Evolutionary conservation across 2,797 vertebrate species (phyloP).

Genomic region (Picus viridis): DNA sequence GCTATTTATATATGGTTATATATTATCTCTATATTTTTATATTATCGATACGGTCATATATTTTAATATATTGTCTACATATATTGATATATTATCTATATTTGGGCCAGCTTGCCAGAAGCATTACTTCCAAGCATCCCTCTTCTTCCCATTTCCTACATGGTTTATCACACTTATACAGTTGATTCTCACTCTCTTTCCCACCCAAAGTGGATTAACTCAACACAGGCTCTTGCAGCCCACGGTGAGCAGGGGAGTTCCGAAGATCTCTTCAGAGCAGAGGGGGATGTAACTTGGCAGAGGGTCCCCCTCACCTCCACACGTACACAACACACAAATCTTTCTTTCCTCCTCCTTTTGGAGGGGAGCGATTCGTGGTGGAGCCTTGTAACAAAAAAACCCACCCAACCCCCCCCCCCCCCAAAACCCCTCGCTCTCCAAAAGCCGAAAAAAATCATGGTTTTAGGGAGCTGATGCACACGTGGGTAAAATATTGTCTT

Average conservation of each 20-base stretch:
- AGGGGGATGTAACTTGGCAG: neutral
- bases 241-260: neutral
- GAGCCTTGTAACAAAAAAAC: neutral
- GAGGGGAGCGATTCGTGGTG: neutral
- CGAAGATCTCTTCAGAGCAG: neutral
- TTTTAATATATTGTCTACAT: too few relatives aligned
- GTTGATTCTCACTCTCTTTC: neutral
- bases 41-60: too few relatives aligned
- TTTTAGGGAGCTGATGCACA: neutral
- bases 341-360: neutral
- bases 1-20: too few relatives aligned
- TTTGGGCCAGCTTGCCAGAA: constrained; percentile 8
- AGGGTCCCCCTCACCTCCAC: neutral
- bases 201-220: constrained; percentile 9
- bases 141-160: neutral
- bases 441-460: neutral
- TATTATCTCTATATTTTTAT: too few relatives aligned
- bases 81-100: neutral
- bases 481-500: fast-evolving
- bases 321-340: neutral
- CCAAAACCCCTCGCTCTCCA: neutral
- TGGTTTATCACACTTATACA: neutral
- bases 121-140: constrained; percentile 12
- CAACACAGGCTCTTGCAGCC: neutral
- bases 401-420: too few relatives aligned